These are phyloP conservation scores for Catharus minimus DNA, from an alignment of 2,113 vertebrate genomes.

Conservation along the genomic window DNA sequence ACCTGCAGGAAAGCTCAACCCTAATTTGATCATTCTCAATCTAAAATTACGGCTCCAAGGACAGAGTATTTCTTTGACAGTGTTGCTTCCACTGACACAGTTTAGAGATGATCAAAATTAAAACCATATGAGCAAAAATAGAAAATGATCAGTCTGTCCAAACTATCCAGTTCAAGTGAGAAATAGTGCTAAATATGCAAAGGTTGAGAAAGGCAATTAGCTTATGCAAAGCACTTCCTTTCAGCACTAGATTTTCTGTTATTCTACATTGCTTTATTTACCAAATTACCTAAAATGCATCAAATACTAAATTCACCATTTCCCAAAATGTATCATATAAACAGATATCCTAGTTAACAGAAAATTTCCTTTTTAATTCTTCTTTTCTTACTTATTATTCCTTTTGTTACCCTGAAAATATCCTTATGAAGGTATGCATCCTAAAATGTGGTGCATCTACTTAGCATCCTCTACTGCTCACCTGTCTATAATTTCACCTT, in stretches of 20 bases:
- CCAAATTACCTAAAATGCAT: background rate
- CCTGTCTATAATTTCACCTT: background rate
- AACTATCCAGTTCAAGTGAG: background rate
- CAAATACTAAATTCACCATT: background rate
- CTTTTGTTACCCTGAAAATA: background rate
- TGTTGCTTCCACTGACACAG: background rate
- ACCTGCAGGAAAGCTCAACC: background rate
- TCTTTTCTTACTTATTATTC: background rate
- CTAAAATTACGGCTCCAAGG: background rate
- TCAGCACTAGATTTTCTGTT: background rate
- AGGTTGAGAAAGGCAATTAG: background rate
- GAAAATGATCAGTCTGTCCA: background rate
- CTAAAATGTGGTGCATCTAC: background rate
- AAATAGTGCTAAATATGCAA: background rate
- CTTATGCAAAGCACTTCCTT: background rate
- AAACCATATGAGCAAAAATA: background rate
- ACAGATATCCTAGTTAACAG: background rate
- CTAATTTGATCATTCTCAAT: background rate
- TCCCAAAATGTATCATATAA: background rate
- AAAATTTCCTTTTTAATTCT: background rate
- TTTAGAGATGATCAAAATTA: background rate
- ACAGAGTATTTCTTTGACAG: background rate
- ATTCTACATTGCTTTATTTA: background rate
- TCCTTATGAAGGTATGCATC: background rate
- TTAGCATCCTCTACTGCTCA: background rate